Evolutionary conservation across 2,113 vertebrate genomes (phyloP).

Genomic region (Cynopterus brachyotis): DNA sequence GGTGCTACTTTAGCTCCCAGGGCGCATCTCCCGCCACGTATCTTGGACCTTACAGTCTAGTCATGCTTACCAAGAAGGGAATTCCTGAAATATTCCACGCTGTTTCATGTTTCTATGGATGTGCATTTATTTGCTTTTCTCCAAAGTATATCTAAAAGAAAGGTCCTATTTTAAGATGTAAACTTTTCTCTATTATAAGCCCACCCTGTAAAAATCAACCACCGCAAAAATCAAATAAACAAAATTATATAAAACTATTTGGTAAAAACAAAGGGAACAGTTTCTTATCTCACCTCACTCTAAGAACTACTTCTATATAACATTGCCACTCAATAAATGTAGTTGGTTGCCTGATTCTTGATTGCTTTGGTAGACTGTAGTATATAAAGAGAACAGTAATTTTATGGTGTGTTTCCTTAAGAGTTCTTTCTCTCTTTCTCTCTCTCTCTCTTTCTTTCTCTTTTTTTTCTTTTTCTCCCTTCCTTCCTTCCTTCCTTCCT

Average conservation of each 20-base stretch:
- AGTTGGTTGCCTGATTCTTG: not conserved
- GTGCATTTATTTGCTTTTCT: conserved; percentile 16
- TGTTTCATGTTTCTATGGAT: not conserved
- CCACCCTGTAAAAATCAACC: not conserved
- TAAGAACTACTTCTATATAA: not conserved
- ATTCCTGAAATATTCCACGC: not conserved
- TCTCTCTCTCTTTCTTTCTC: no score
- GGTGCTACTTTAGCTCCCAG: not conserved
- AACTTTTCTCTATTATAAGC: conserved; percentile 4
- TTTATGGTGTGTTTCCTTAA: not conserved
- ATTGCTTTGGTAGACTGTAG: not conserved
- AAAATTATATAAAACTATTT: conserved; percentile 38
- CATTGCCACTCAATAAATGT: not conserved
- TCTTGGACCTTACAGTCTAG: not conserved
- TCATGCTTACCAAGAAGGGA: not conserved
- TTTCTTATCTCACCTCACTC: not conserved
- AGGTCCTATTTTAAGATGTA: not conserved
- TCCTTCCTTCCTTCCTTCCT: no score
- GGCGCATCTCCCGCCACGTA: not conserved
- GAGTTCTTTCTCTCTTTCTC: not conserved
- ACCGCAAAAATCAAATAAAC: conserved; percentile 32
- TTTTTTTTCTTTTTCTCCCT: no score
- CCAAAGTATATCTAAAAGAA: not conserved
- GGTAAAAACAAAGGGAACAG: not conserved
- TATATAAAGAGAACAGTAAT: not conserved